Base-by-base conservation (phyloP, 2,797 vertebrate genomes). In the Synanceia verrucosa region DNA sequence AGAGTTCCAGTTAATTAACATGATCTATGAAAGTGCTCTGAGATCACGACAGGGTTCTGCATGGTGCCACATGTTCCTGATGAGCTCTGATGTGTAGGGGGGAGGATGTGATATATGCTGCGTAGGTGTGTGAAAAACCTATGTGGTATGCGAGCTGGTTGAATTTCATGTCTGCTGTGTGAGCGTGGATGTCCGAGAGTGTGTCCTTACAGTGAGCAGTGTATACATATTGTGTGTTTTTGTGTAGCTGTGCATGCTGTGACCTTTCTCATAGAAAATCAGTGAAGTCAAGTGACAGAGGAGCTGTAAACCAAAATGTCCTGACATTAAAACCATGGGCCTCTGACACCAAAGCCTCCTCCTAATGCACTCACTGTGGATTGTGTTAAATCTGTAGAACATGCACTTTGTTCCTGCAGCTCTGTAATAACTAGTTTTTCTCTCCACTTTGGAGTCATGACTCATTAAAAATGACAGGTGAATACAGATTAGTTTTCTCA, bases 291-390 rank as follows among this genome's bases (percentile, higher is more conserved):
- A 79, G 80, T 85, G 74, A 83, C 82, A 81, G 67, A 76, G 61
- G 50, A 62, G 56, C 62, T 68, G 74, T 65, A 76, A 83, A 79
- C 52, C 59, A 61, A 82, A 86, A 86, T 89, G 85, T 86, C 69
- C 76, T 86, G 84, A 85, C 84, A 88, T 87, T 85, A 87, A 80
- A 80, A 83, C 52, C 79, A 73, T 21, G 33, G 69, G 66, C 67
- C 44, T 43, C 62, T 73, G 64, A 78, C 74, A 76, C 50, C 36
- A 58, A 81, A 24, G 31, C 34, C 6, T 68, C n/a, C 7, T 55
- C 19, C 29, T 60, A 21, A 58, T 51, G 28, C 23, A 65, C 48
- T 34, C 39, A 47, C 41, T 51, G 41, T 14, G 33, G 41, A 11
- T 55, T 52, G 47, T 39, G 21, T 31, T 18, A 6, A 16, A 3